Evolutionary conservation across 2,797 vertebrate species (phyloP).

Genomic region (Chromobotia macracanthus): DNA sequence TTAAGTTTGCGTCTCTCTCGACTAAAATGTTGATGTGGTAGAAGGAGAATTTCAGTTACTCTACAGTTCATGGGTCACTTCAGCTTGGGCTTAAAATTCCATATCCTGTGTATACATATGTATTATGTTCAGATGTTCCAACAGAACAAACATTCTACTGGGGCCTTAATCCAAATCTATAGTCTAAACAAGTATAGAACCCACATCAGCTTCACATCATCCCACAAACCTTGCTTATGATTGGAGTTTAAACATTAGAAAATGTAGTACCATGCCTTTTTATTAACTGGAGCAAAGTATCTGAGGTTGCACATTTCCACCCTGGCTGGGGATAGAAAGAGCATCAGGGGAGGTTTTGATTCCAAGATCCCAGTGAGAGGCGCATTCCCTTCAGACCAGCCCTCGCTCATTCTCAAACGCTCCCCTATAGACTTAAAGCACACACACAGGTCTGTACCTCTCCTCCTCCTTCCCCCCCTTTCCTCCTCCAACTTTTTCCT

Average conservation of each 20-base stretch:
- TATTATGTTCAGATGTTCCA: slow-evolving; percentile 4
- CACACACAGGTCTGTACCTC: slow-evolving; percentile 45
- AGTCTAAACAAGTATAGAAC: slow-evolving; percentile 16
- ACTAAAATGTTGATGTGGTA: too few relatives aligned
- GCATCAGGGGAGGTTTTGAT: slow-evolving; percentile 57
- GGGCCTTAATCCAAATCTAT: background rate
- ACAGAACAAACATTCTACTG: background rate
- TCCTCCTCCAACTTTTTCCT: slow-evolving; percentile 56
- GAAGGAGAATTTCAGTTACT: background rate
- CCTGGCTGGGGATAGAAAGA: slow-evolving; percentile 9
- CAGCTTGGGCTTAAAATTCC: background rate
- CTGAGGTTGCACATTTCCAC: slow-evolving; percentile 45
- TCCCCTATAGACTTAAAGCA: slow-evolving; percentile 56
- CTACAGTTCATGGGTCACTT: background rate
- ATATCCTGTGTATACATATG: background rate
- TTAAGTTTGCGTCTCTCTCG: too few relatives aligned
- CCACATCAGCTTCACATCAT: background rate
- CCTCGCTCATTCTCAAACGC: slow-evolving; percentile 52
- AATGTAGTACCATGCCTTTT: background rate
- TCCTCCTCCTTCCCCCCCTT: slow-evolving; percentile 39
- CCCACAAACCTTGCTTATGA: background rate
- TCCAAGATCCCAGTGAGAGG: slow-evolving; percentile 46
- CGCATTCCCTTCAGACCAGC: slow-evolving; percentile 51
- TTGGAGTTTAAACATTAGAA: slow-evolving; percentile 12
- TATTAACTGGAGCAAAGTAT: slow-evolving; percentile 30